A percentile compares a stretch with the other conserved stretches of the same genome.
These are phyloP conservation scores for Tenualosa ilisha DNA, from an alignment of 2,797 vertebrate genomes.

Conservation along the genomic window DNA sequence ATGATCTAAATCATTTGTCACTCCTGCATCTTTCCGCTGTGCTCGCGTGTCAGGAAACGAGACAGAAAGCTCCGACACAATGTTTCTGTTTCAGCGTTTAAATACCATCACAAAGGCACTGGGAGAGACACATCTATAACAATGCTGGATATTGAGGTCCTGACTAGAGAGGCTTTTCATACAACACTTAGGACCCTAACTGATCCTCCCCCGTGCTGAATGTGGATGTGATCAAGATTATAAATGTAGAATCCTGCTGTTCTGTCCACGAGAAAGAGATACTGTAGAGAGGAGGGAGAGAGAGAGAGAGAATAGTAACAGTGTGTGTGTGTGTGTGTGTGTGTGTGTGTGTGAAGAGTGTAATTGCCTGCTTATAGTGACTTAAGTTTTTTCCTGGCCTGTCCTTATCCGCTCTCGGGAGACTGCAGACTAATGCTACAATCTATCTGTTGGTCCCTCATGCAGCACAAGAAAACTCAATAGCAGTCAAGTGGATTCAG, in stretches of 20 bases:
- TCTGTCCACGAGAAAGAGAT: too few species aligned
- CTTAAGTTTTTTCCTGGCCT: conserved; percentile 44
- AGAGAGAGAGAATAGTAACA: not conserved
- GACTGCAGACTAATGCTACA: conserved; percentile 4
- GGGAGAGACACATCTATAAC: too few species aligned
- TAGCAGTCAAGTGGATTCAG: conserved; percentile 14
- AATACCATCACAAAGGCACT: not conserved
- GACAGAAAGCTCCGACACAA: not conserved
- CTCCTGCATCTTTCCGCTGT: not conserved
- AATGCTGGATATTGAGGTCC: not conserved
- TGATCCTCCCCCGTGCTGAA: not conserved
- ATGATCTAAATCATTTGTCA: not conserved
- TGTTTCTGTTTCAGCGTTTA: not conserved
- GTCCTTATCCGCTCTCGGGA: conserved; percentile 27
- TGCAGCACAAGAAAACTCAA: conserved; percentile 11
- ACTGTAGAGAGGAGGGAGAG: too few species aligned
- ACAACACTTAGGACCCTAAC: not conserved
- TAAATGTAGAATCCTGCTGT: too few species aligned
- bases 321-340: conserved; percentile 11
- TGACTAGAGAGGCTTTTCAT: not conserved
- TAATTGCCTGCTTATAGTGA: conserved; percentile 28
- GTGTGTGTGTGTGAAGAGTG: not conserved
- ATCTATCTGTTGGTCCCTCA: conserved; percentile 22
- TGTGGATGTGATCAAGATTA: too few species aligned
- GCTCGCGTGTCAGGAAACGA: not conserved